Base-by-base conservation (phyloP, 2,113 vertebrate species). In the Motacilla alba region DNA sequence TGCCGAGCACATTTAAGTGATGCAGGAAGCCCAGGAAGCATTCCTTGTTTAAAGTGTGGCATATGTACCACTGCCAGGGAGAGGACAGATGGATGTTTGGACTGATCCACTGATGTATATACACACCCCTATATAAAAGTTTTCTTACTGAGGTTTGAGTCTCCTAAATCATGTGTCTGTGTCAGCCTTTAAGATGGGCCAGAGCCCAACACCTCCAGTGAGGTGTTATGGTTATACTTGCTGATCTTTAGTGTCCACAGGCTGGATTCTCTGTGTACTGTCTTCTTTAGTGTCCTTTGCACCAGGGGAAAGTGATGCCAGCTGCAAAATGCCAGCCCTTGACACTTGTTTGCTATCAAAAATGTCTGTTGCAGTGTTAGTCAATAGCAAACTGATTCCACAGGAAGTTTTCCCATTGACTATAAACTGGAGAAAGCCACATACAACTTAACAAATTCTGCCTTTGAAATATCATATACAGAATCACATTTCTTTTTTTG, bases 121-220 rank as follows among this genome's bases (percentile, higher is more conserved):
- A 19, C 16, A 82, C 10, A 30, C 0, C 0, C 1, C 11, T 8
- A 17, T 35, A 39, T 9, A 16, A 33, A 90, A 41, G 5, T 37
- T 13, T 31, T 58, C 67, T 35, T 31, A 30, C 26, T 43, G 77
- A 37, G 26, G 18, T 63, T 75, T 81, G 43, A 62, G 35, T 43
- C 26, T n/a, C 13, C 52, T 41, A 43, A 27, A 39, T 70, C 30
- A 27, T 1, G 2, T 16, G 16, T 47, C 35, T 59, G 4, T 78
- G 30, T 69, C 41, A 77, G 39, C 14, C 47, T 82, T 67, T 64
- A 53, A 17, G 58, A 35, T 19, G 23, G 33, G 30, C 11, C 49
- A 63, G 59, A 81, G 41, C 12, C 24, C 85, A 75, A 74, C 18
- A 55, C 3, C 18, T 59, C 26, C 46, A n/a, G 18, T 21, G 74